phyloP scores from a whole-genome alignment of 1,140 invertebrate genomes.

The Eupeodes corollae region DNA sequence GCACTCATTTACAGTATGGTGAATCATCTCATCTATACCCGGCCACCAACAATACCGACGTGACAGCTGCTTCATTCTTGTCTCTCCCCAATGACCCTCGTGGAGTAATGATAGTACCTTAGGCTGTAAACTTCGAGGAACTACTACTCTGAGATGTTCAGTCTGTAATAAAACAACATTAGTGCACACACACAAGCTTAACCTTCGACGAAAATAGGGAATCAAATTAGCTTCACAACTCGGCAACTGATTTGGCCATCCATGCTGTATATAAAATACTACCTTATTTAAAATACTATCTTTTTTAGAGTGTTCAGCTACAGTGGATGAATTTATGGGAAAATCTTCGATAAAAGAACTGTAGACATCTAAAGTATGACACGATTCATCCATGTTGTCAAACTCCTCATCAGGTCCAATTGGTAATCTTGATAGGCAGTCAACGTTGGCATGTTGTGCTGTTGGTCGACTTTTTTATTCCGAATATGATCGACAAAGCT shows the following conservation, averaged over 20 bases:
- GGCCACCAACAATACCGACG: constrained; percentile 33
- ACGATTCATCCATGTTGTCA: constrained; percentile 4
- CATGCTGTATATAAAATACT: background rate
- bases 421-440: background rate
- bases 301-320: constrained; percentile 1
- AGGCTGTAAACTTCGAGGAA: background rate
- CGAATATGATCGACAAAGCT: no score
- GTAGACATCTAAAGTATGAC: constrained; percentile 8
- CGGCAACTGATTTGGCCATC: background rate
- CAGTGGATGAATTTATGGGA: constrained; percentile 6
- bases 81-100: constrained; percentile 28
- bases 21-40: constrained; percentile 33
- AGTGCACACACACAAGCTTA: constrained; percentile 1
- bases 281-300: background rate
- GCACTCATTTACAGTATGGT: constrained; percentile 4
- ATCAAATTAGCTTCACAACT: no score
- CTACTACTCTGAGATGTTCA: background rate
- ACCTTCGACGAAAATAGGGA: no score
- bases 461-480: constrained; percentile 8
- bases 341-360: no score
- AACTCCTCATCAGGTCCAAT: constrained; percentile 4
- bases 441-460: constrained; percentile 4
- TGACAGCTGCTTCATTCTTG: constrained; percentile 35
- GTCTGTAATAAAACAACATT: background rate
- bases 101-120: constrained; percentile 29